A percentile compares a stretch with the other conserved stretches of the same genome.
Evolutionary conservation across 2,113 vertebrate species (phyloP).

Genomic region (Trogon melanurus): DNA sequence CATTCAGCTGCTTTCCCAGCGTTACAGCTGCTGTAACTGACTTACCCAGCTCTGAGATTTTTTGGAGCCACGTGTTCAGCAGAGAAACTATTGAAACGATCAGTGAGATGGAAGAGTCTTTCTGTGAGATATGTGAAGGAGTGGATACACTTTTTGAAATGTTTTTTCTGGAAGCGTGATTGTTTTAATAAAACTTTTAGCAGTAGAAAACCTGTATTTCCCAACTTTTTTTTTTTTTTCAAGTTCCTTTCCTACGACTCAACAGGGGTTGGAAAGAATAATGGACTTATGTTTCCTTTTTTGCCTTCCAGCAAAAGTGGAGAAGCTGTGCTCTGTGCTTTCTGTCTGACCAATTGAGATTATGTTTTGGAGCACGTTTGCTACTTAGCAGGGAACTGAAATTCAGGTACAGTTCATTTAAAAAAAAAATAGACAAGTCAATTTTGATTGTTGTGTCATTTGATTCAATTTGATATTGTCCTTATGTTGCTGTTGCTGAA

Average conservation of each 20-base stretch:
- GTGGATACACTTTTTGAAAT: background rate
- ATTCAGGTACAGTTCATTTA: slow-evolving; percentile 25
- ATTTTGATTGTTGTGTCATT: background rate
- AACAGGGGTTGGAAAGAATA: background rate
- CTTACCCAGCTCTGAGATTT: background rate
- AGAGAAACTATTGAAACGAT: background rate
- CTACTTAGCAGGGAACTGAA: slow-evolving; percentile 31
- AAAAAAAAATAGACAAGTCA: background rate
- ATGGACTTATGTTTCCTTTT: background rate
- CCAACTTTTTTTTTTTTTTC: background rate
- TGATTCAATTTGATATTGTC: background rate
- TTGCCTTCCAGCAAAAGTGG: background rate
- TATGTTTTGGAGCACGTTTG: slow-evolving; percentile 45
- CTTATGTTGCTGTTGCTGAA: background rate
- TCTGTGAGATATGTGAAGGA: background rate
- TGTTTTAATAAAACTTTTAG: background rate
- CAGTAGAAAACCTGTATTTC: background rate
- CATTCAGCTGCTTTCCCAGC: background rate
- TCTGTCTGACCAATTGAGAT: background rate
- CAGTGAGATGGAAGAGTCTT: background rate
- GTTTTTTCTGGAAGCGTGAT: background rate
- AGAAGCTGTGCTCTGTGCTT: background rate
- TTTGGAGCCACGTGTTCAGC: background rate
- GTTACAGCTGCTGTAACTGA: background rate
- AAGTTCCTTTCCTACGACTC: background rate